A percentile compares a stretch with the other conserved stretches of the same genome.
Evolutionary conservation across 1,140 invertebrate genomes (phyloP).

Genomic region (Nylanderia fulva): DNA sequence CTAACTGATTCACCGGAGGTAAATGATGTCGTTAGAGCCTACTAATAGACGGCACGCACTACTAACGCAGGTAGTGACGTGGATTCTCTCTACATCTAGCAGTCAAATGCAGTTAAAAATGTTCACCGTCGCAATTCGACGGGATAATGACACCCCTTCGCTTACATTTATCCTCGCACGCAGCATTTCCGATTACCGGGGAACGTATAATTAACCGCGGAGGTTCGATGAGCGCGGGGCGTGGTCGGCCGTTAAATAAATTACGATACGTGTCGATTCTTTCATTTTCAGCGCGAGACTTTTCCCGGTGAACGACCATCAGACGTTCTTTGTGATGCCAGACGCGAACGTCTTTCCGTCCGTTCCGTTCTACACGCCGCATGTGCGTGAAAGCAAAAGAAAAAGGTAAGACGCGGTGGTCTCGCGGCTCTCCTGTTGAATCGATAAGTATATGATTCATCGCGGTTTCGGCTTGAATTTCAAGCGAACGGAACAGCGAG

Average conservation of each 20-base stretch:
- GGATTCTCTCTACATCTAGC: constrained; percentile 31
- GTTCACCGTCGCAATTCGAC: background rate
- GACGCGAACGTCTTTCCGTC: constrained; percentile 76
- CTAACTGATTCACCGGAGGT: constrained; percentile 38
- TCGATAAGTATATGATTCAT: constrained; percentile 82
- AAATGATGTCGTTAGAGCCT: constrained; percentile 43
- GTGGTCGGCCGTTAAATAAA: constrained; percentile 51
- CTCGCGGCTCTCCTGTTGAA: constrained; percentile 78
- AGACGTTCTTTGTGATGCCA: constrained; percentile 75
- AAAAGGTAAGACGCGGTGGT: constrained; percentile 65
- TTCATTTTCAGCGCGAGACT: constrained; percentile 41
- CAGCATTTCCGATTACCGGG: constrained; percentile 44
- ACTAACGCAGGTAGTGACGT: background rate
- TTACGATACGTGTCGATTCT: constrained; percentile 48
- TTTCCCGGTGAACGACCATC: constrained; percentile 45
- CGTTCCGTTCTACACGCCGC: constrained; percentile 60
- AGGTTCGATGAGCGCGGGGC: constrained; percentile 24
- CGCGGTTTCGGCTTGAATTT: constrained; percentile 82
- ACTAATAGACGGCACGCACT: constrained; percentile 43
- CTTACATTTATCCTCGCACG: constrained; percentile 30
- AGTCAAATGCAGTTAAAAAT: constrained; percentile 20
- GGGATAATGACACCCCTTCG: constrained; percentile 19
- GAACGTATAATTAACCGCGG: constrained; percentile 45
- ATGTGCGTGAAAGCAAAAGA: constrained; percentile 68
- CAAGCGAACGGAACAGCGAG: constrained; percentile 73